Evolutionary conservation across 2,113 vertebrate genomes (phyloP), one percentile per base, ranked within the genome.

Genomic region (Brachionichthys hirsutus): DNA sequence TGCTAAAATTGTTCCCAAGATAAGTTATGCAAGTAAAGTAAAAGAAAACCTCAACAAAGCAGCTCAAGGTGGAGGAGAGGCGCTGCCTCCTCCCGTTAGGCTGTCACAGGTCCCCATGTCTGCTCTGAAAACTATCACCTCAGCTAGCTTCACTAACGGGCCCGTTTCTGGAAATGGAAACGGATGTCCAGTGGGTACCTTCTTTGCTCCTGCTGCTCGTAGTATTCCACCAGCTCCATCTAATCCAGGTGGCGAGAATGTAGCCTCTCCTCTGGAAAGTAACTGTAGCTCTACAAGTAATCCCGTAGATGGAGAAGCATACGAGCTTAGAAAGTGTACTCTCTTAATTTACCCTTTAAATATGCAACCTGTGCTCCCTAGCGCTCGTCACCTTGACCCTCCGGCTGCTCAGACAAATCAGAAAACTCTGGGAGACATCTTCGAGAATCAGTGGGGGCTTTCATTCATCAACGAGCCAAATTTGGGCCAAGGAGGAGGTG

Each of bases 11-110:
- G 97, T 98, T 92, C 96, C 97, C 85, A 98, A 98, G 93, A 98
- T 99, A 91, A 99, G 96, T 97, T 99, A 99, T 94, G 97, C 97
- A 94, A 99, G 97, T 89, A 99, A 99, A 95, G 97, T 99, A 89
- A 99, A 99, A 91, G 97, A 98, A 86, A 99, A 99, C 94, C 95
- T 99, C 93, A 98, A 99, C 90, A 98, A 98, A 94, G 91, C 94
- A 75, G 90, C 93, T 87, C 94, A 95, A 77, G 70, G 91, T 4
- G 92, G 92, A 55, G 93, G 93, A 70, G 84, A 92, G 75, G 62
- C 67, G 58, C 80, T 87, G 72, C 90, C 90, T 85, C 88, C 92
- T 73, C 90, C 94, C n/a, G 92, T 90, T 80, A 94, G 93, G 54
- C 92, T 95, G 67, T 94, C 95, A 63, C 96, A 98, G 56, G 95